Percentiles rank a stretch among this genome's conserved stretches.
Evolutionary conservation across 1,140 invertebrate genomes (phyloP).

Genomic region (Drosophila nannoptera): DNA sequence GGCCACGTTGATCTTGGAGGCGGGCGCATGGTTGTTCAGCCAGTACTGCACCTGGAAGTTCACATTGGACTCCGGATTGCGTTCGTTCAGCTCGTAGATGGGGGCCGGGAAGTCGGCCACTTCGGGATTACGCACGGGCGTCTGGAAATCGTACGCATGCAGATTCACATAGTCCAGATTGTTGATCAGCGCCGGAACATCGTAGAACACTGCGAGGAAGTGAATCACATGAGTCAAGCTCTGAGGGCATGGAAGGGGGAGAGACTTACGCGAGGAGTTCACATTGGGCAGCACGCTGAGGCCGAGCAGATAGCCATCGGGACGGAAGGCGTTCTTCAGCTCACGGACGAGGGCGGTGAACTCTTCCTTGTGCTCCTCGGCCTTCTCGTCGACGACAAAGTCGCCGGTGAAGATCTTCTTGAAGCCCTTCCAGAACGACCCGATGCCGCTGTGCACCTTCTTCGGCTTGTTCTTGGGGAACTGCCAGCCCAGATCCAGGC

Average conservation of each 20-base stretch:
- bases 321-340: constrained; percentile 84
- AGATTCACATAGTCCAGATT: constrained; percentile 89
- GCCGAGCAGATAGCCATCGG: constrained; percentile 84
- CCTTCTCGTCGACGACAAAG: constrained; percentile 86
- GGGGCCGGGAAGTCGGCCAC: constrained; percentile 88
- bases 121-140: constrained; percentile 85
- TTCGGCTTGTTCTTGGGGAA: constrained; percentile 88
- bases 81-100: constrained; percentile 85
- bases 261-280: constrained; percentile 84
- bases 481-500: constrained; percentile 92
- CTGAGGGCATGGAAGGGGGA: background rate
- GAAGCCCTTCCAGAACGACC: constrained; percentile 85
- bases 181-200: constrained; percentile 85
- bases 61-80: constrained; percentile 84
- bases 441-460: constrained; percentile 85
- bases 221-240: background rate
- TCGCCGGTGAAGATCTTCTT: constrained; percentile 87
- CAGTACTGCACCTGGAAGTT: constrained; percentile 83
- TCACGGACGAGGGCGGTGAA: constrained; percentile 87
- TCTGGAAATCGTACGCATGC: constrained; percentile 89
- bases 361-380: constrained; percentile 87
- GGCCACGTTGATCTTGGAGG: constrained; percentile 89
- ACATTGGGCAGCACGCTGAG: constrained; percentile 88
- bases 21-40: constrained; percentile 83
- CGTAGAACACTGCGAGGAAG: constrained; percentile 85